Percentiles rank a stretch among this genome's conserved stretches.
phyloP scores from a whole-genome alignment of 2,797 vertebrate species.

The Numenius phaeopus region DNA sequence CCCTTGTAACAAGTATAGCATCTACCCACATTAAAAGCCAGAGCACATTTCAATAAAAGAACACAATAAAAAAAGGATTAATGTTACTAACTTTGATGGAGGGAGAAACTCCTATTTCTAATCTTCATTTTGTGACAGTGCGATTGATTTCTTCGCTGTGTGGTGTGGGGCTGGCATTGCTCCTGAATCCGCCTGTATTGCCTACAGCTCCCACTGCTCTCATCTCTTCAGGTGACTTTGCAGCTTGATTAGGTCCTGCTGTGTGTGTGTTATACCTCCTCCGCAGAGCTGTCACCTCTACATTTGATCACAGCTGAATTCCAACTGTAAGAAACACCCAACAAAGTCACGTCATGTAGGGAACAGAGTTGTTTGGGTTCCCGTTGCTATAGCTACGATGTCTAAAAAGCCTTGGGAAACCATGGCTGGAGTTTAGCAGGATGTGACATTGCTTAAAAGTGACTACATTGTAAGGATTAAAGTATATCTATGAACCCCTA shows the following conservation, averaged over 20 bases:
- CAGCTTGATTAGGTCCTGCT: constrained; percentile 43
- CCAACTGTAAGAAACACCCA: constrained; percentile 45
- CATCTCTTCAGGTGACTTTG: constrained; percentile 42
- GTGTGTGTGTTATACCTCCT: constrained; percentile 30
- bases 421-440: constrained; percentile 10
- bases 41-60: background rate
- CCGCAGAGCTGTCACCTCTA: constrained; percentile 37
- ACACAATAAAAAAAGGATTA: background rate
- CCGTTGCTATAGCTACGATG: constrained; percentile 31
- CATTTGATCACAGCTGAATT: constrained; percentile 53
- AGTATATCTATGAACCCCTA: background rate
- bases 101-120: constrained; percentile 8
- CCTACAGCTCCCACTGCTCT: constrained; percentile 32
- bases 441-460: constrained; percentile 6
- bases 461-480: constrained; percentile 1
- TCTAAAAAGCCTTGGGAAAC: constrained; percentile 49
- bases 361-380: constrained; percentile 47
- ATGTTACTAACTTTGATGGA: background rate
- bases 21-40: background rate
- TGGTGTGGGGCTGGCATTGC: background rate
- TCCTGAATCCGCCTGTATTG: background rate
- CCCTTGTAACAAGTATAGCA: background rate
- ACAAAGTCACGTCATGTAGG: background rate
- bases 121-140: background rate
- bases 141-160: background rate